Percentiles rank a stretch among this genome's conserved stretches.
phyloP scores from a whole-genome alignment of 1,140 invertebrate genomes.

The Thereuonema tuberculata region DNA sequence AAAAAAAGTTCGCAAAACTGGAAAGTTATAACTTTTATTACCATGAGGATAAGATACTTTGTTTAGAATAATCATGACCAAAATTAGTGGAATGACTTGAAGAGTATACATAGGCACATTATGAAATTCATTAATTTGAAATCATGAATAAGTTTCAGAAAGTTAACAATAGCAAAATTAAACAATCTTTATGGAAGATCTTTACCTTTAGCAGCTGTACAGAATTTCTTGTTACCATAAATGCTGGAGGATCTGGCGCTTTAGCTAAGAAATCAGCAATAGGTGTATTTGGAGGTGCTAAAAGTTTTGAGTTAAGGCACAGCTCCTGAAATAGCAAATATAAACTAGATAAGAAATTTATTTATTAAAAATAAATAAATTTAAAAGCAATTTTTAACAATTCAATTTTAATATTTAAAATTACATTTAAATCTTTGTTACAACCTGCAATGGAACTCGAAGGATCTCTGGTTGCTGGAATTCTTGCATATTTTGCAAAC shows the following conservation, averaged over 20 bases:
- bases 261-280: conserved; percentile 67
- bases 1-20: no score
- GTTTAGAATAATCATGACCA: no score
- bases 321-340: conserved; percentile 48
- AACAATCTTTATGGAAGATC: no score
- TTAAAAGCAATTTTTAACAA: not conserved
- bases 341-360: no score
- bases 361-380: not conserved
- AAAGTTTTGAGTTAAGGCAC: conserved; percentile 77
- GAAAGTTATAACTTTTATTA: no score
- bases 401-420: not conserved
- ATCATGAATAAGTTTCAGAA: no score
- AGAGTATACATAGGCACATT: no score
- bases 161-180: no score
- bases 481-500: conserved; percentile 48
- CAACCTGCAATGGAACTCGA: conserved; percentile 56
- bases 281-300: conserved; percentile 56
- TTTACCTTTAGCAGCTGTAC: conserved; percentile 52
- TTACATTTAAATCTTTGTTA: not conserved
- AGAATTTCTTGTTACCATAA: conserved; percentile 55
- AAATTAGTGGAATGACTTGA: no score
- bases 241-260: conserved; percentile 71
- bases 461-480: conserved; percentile 59
- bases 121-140: no score
- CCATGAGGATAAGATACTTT: no score